Base-by-base conservation (phyloP, 2,888 invertebrate genomes). In the Noctua janthe region DNA sequence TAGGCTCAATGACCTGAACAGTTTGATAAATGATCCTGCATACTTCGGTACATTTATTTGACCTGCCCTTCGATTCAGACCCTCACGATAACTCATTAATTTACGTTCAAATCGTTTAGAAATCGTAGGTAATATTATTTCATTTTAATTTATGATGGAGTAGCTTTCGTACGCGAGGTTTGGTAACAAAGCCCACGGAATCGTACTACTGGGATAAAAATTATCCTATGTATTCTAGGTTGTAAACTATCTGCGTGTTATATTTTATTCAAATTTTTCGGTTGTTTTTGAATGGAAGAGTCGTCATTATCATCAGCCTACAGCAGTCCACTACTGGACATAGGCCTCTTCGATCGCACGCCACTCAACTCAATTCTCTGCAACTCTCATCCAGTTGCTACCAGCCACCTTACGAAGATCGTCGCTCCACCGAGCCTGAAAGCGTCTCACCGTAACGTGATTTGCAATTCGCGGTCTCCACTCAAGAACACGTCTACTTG, bases 21-120 rank as follows among this genome's bases (percentile, higher is more conserved):
- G 43, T 80, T 80, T 84, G 83, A 83, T 84, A 84, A 83, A 83
- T 84, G 84, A 76, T 84, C 51, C 51, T 29, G 56, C 35, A 70
- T 84, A 72, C 73, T 78, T 74, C 1, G 51, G 54, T 43, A 75
- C 51, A 72, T 84, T 85, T 84, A 81, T 84, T 83, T 73, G 84
- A 84, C 72, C 39, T 70, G 51, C 56, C 67, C n/a, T 84, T 73
- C 66, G 67, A 78, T 78, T 81, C 64, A 70, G 29, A 82, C 47
- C 69, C 54, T 72, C 29, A 64, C 62, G 47, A 56, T 67, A 71
- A 72, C 74, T 80, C 77, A 81, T 77, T 83, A 71, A 71, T 81
- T 81, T 82, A 74, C 49, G 62, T 77, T 83, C 29, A 54, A 69
- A 69, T 82, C 77, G 77, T 49, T 82, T 56, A 59, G 67, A 81